Evolutionary conservation across 2,113 vertebrate genomes (phyloP).

Genomic region (Actinemys pallida): DNA sequence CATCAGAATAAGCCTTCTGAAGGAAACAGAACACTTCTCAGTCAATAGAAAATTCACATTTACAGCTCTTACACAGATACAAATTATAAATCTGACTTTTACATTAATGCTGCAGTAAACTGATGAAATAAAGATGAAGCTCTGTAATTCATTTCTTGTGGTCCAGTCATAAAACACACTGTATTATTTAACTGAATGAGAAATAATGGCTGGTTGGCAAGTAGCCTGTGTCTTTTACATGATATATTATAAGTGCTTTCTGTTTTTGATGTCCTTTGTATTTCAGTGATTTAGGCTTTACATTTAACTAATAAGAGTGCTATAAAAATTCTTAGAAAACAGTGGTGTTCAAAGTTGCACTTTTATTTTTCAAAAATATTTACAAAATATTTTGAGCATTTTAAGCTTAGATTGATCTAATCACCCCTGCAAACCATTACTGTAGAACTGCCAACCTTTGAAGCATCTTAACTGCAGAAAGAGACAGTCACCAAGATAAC

Average conservation of each 20-base stretch:
- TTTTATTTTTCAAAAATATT: slow-evolving; percentile 39
- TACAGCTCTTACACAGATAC: not conserved
- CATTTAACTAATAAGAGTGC: slow-evolving; percentile 37
- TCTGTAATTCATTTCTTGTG: slow-evolving; percentile 49
- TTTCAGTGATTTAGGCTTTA: slow-evolving; percentile 35
- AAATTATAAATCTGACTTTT: slow-evolving; percentile 40
- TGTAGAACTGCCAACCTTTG: slow-evolving; percentile 25
- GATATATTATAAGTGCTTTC: not conserved
- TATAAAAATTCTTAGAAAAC: slow-evolving; percentile 41
- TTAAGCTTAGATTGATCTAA: slow-evolving; percentile 36
- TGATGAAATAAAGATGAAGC: slow-evolving; percentile 52
- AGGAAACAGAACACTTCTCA: slow-evolving; percentile 21
- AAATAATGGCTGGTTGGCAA: slow-evolving; percentile 38
- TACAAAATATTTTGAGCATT: slow-evolving; percentile 15
- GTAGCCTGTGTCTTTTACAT: slow-evolving; percentile 6
- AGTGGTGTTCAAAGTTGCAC: not conserved
- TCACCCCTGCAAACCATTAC: not conserved
- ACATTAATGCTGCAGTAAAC: not conserved
- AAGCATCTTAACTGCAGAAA: not conserved
- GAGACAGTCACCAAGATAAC: not conserved
- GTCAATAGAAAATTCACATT: slow-evolving; percentile 33
- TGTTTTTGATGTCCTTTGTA: slow-evolving; percentile 13
- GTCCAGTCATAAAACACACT: slow-evolving; percentile 18
- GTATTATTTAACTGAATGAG: slow-evolving; percentile 34
- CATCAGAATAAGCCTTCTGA: not conserved